These are phyloP conservation scores for Cliona cf. orientalis DNA, from an alignment of 37 sponge, comb jelly and placozoan species.

Conservation along the genomic window DNA sequence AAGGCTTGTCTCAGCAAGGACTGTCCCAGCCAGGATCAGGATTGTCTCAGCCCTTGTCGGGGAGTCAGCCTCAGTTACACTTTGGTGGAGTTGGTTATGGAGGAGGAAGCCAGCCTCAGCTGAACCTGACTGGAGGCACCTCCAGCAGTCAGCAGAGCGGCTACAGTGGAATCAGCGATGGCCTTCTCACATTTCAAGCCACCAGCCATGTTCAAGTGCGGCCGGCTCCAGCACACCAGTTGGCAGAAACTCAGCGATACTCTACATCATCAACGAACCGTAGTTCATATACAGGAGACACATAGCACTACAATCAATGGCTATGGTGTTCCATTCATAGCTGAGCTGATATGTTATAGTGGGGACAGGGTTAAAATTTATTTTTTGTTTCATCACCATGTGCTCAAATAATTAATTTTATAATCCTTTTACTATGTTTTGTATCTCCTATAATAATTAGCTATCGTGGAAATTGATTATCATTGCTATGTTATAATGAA, in stretches of 20 bases:
- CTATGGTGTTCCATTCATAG: neutral
- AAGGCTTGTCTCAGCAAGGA: too few species aligned
- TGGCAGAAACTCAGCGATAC: conserved; percentile 6
- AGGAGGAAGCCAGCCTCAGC: neutral
- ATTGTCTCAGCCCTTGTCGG: too few species aligned
- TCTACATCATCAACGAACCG: neutral
- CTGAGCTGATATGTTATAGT: neutral
- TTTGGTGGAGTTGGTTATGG: neutral
- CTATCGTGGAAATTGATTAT: too few species aligned
- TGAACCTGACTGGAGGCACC: neutral
- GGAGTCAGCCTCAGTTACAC: neutral
- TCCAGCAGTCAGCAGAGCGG: neutral
- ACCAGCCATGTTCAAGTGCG: neutral
- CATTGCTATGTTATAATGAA: too few species aligned
- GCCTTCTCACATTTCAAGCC: neutral
- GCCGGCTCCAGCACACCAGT: neutral
- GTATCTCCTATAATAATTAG: too few species aligned
- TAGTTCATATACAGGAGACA: neutral
- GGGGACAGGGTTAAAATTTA: neutral
- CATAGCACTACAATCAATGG: neutral
- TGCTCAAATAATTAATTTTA: too few species aligned
- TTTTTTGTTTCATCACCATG: neutral
- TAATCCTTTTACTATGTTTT: too few species aligned
- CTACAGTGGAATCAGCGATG: too few species aligned
- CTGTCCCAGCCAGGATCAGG: too few species aligned